Percentiles rank a stretch among this genome's conserved stretches.
Evolutionary conservation across 2,888 invertebrate species (phyloP).

Genomic region (Hedychridium roseum): DNA sequence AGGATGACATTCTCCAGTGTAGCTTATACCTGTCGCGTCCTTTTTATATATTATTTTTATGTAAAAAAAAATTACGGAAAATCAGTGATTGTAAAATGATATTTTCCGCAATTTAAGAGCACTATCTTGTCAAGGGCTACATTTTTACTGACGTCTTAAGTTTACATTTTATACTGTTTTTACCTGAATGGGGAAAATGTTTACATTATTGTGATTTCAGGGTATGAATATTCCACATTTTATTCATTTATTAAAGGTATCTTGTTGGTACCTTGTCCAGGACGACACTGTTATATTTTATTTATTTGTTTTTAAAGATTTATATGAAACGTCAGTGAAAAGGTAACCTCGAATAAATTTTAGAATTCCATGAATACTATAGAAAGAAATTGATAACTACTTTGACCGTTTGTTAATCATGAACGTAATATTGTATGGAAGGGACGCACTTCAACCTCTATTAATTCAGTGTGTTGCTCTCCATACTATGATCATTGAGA

Average conservation of each 20-base stretch:
- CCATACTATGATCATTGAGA: slow-evolving; percentile 31
- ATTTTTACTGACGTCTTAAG: slow-evolving; percentile 12
- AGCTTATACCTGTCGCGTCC: slow-evolving; percentile 15
- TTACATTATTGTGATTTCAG: too few relatives aligned
- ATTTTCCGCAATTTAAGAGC: slow-evolving; percentile 29
- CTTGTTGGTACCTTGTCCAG: background rate
- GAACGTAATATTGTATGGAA: slow-evolving; percentile 15
- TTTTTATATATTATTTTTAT: slow-evolving; percentile 41
- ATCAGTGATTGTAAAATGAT: slow-evolving; percentile 28
- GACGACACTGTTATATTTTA: slow-evolving; percentile 8
- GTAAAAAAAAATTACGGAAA: slow-evolving; percentile 30
- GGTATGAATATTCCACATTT: background rate
- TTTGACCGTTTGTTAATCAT: slow-evolving; percentile 19
- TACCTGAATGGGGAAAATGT: too few relatives aligned
- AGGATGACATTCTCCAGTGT: slow-evolving; percentile 11
- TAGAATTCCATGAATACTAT: slow-evolving; percentile 14
- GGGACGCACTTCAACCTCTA: slow-evolving; percentile 1
- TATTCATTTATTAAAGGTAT: background rate
- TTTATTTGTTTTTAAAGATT: slow-evolving; percentile 29
- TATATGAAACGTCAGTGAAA: background rate
- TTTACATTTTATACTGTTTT: too few relatives aligned
- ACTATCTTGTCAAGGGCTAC: slow-evolving; percentile 14
- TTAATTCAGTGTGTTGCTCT: background rate
- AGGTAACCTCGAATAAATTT: slow-evolving; percentile 8
- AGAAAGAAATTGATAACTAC: slow-evolving; percentile 16